Base-by-base conservation (phyloP, 2,113 vertebrate genomes). In the Mola mola region DNA sequence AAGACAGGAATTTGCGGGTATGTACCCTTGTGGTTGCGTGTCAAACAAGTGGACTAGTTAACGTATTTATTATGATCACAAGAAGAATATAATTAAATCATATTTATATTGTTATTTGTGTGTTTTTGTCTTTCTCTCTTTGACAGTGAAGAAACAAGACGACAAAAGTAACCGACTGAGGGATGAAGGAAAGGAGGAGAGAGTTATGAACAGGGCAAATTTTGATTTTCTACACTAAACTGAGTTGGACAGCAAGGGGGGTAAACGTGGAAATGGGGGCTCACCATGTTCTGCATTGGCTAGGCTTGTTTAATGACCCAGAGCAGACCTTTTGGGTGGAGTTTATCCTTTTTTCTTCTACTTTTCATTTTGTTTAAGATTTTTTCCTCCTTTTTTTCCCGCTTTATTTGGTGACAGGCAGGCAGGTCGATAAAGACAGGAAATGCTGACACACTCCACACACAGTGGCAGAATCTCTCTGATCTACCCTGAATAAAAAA, bases 131-230 rank as follows among this genome's bases (percentile, higher is more conserved):
- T 72, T 20, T 47, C 16, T 47, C 16, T 64, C 28, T 41, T 19
- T 16, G 5, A 52, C 72, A 91, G 89, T 89, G 83, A 88, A 83
- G 42, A 76, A 71, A 28, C 34, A 46, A 31, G 48, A 73, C 10
- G 33, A 68, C 16, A 17, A 38, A 62, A 43, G 62, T n/a, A 21
- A 29, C 37, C 36, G 13, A 46, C 46, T 6, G 71, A 74, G 62
- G 72, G 78, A 81, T 52, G 82, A 81, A 81, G 71, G 68, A 59
- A 82, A 44, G 71, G 51, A 69, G 57, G 75, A 79, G 31, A 11
- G 21, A 48, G 49, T 53, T 33, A 65, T 51, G n/a, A 81, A 77
- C 34, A 53, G 65, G 74, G 56, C 72, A 69, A 8, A 40, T 76
- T 81, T 78, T 42, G 33, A 44, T 59, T 72, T 60, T 24, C 50